These are phyloP conservation scores for Drosophila equinoxialis DNA, from an alignment of 1,140 invertebrate species.

Conservation along the genomic window DNA sequence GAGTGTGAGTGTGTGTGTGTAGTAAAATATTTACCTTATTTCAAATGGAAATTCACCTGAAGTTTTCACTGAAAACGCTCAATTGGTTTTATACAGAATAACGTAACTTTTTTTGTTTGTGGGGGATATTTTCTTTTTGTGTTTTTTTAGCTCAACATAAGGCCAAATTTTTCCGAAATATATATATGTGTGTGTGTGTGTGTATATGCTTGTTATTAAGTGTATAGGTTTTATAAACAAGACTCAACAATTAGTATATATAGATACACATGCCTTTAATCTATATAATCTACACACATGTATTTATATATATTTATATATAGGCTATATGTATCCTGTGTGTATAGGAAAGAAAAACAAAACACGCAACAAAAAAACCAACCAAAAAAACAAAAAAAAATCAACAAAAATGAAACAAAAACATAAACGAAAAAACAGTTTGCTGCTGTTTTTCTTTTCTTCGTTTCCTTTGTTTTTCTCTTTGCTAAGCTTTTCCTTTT, in stretches of 20 bases:
- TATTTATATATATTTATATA: slow-evolving; percentile 36
- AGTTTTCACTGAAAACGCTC: slow-evolving; percentile 80
- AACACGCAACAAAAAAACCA: slow-evolving; percentile 35
- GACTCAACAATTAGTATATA: slow-evolving; percentile 69
- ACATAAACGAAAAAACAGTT: slow-evolving; percentile 45
- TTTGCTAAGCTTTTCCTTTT: neutral
- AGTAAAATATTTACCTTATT: slow-evolving; percentile 79
- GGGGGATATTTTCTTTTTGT: slow-evolving; percentile 5
- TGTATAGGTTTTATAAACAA: slow-evolving; percentile 65
- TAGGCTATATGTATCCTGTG: slow-evolving; percentile 12
- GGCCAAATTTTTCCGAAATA: slow-evolving; percentile 47
- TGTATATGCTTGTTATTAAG: slow-evolving; percentile 38
- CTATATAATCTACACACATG: slow-evolving; percentile 29
- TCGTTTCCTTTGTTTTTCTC: neutral
- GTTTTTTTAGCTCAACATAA: slow-evolving; percentile 63
- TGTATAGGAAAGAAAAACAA: slow-evolving; percentile 36
- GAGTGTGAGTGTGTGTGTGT: slow-evolving; percentile 29
- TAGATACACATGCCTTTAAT: slow-evolving; percentile 17
- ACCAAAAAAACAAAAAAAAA: slow-evolving; percentile 41
- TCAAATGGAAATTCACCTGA: slow-evolving; percentile 65
- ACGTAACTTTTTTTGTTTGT: slow-evolving; percentile 14
- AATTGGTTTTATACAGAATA: slow-evolving; percentile 53
- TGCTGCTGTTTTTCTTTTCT: slow-evolving; percentile 11
- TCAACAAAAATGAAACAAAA: slow-evolving; percentile 56
- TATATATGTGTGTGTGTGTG: slow-evolving; percentile 36